A percentile compares a stretch with the other conserved stretches of the same genome.
Conservation (phyloP, 2,113 vertebrate genomes). For the Sakesphorus luctuosus region DNA sequence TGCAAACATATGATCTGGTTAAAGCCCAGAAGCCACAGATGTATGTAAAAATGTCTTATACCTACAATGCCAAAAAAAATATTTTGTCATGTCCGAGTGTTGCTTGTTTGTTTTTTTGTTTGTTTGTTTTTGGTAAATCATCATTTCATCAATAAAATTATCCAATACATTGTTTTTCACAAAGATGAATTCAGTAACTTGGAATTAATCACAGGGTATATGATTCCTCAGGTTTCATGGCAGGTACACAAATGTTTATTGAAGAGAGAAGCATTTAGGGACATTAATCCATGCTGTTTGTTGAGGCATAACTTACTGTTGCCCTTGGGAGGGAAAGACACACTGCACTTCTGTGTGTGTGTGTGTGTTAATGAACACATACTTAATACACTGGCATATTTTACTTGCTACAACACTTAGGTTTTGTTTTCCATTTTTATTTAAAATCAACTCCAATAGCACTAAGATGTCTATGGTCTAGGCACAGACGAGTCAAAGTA, state of each 20-base stretch:
- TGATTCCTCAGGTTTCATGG: not conserved
- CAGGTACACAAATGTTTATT: slow-evolving; percentile 18
- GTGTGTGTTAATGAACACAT: slow-evolving; percentile 20
- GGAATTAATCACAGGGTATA: not conserved
- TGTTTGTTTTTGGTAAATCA: not conserved
- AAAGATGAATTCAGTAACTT: not conserved
- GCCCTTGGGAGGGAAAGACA: slow-evolving; percentile 14
- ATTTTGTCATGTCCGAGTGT: not conserved
- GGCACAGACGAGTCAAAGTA: not conserved
- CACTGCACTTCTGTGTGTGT: not conserved
- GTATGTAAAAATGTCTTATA: not conserved
- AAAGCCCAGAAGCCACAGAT: not conserved
- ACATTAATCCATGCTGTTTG: slow-evolving; percentile 46
- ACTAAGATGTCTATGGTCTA: not conserved
- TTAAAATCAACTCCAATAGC: not conserved
- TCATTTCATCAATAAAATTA: not conserved
- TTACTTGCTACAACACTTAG: not conserved
- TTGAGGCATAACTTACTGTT: slow-evolving; percentile 42
- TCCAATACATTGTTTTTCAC: not conserved
- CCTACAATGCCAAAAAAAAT: not conserved
- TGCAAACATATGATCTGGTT: not conserved
- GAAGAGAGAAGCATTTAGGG: slow-evolving; percentile 2
- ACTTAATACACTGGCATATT: slow-evolving; percentile 10
- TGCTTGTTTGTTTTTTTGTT: not conserved
- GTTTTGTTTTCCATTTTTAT: not conserved